phyloP scores from a whole-genome alignment of 2,888 invertebrate genomes.

The Tetragonisca angustula region DNA sequence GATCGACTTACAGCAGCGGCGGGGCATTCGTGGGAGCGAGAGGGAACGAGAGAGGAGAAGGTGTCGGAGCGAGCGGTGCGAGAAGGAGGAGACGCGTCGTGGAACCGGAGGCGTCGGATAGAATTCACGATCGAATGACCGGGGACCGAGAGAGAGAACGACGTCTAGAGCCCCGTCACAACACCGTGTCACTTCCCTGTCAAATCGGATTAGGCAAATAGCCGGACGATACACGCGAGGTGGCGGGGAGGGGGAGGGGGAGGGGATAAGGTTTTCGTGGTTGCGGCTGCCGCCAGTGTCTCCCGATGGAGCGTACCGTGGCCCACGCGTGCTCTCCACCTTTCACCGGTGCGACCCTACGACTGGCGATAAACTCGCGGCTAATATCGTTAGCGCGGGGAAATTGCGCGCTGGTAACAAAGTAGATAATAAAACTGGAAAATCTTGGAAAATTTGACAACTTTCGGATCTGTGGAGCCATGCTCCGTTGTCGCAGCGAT shows the following conservation, averaged over 20 bases:
- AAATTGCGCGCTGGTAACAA: not conserved
- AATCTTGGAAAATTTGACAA: no score
- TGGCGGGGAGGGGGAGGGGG: no score
- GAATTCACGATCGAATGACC: conserved; percentile 65
- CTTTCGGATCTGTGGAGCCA: not conserved
- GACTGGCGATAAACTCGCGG: conserved; percentile 53
- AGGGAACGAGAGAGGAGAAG: conserved; percentile 34
- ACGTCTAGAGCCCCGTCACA: conserved; percentile 76
- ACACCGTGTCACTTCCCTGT: conserved; percentile 80
- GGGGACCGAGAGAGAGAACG: conserved; percentile 48
- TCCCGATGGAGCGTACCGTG: conserved; percentile 29
- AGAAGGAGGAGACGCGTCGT: conserved; percentile 20
- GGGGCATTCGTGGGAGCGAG: conserved; percentile 30
- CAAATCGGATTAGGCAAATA: conserved; percentile 81
- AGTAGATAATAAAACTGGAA: conserved; percentile 22
- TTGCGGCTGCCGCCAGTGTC: conserved; percentile 42
- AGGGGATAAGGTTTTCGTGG: conserved; percentile 68
- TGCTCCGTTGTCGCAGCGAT: not conserved
- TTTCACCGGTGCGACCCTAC: conserved; percentile 61
- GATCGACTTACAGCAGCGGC: conserved; percentile 75
- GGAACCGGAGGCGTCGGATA: conserved; percentile 60
- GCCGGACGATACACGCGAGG: conserved; percentile 53
- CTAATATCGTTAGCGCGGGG: conserved; percentile 41
- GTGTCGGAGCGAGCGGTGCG: conserved; percentile 14
- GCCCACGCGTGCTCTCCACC: conserved; percentile 54